Conservation (phyloP, 2,888 invertebrate species). For the Drosophila yooni region DNA sequence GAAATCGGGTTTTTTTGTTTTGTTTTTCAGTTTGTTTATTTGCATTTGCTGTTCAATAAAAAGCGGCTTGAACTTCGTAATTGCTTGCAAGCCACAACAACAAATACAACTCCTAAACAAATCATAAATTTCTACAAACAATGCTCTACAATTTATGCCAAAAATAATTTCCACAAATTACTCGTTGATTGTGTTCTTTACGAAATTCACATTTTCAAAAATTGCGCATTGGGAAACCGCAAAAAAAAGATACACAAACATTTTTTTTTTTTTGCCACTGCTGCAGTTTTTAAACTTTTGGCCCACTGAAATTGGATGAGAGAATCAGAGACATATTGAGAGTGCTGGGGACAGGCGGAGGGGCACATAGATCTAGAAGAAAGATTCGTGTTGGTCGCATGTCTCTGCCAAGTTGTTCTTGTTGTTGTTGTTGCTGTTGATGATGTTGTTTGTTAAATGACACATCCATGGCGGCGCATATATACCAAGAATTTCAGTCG, state of each 20-base stretch:
- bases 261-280: conserved; percentile 40
- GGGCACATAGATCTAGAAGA: conserved; percentile 27
- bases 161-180: conserved; percentile 29
- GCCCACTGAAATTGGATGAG: conserved; percentile 42
- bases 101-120: conserved; percentile 16
- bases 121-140: conserved; percentile 37
- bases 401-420: conserved; percentile 52
- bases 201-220: conserved; percentile 21
- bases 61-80: background rate
- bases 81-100: conserved; percentile 19
- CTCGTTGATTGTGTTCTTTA: conserved; percentile 16
- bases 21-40: conserved; percentile 4
- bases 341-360: background rate
- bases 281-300: conserved; percentile 64
- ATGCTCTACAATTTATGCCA: conserved; percentile 11
- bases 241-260: background rate
- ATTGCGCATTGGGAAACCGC: conserved; percentile 48
- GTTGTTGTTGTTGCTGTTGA: conserved; percentile 24
- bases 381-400: conserved; percentile 61
- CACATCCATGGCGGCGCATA: conserved; percentile 70
- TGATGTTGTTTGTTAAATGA: conserved; percentile 58
- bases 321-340: conserved; percentile 11
- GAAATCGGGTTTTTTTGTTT: conserved; percentile 4
- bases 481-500: conserved; percentile 55
- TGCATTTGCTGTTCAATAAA: conserved; percentile 14